A percentile compares a stretch with the other conserved stretches of the same genome.
Evolutionary conservation across 2,797 vertebrate genomes (phyloP).

Genomic region (Cynopterus sphinx): DNA sequence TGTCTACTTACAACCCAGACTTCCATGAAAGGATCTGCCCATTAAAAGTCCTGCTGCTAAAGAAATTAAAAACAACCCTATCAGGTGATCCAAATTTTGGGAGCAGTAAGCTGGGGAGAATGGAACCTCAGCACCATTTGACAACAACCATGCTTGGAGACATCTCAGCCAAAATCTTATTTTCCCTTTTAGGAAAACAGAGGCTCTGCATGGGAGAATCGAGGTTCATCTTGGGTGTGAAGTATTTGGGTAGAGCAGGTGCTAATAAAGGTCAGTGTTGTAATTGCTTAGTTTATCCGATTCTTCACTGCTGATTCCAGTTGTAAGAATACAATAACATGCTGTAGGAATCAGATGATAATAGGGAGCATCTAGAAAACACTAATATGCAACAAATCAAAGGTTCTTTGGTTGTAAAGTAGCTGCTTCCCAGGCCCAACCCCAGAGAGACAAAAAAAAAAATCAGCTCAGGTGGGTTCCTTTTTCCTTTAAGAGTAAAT

Average conservation of each 20-base stretch:
- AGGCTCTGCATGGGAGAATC: not conserved
- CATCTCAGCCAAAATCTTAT: not conserved
- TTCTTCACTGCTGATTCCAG: not conserved
- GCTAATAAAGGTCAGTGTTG: not conserved
- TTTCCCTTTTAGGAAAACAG: not conserved
- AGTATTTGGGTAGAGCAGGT: not conserved
- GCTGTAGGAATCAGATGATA: not conserved
- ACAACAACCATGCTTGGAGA: not conserved
- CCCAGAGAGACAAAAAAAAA: not conserved
- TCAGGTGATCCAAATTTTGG: not conserved
- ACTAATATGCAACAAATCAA: not conserved
- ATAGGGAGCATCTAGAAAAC: not conserved
- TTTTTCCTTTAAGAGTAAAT: not conserved
- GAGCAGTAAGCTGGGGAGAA: not conserved
- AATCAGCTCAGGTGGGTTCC: not conserved
- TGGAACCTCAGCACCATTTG: not conserved
- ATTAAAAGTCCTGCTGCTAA: not conserved
- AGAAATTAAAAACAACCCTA: not conserved
- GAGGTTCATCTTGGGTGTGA: not conserved
- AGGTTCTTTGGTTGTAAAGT: not conserved
- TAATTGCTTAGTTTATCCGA: not conserved
- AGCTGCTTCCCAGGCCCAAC: not conserved
- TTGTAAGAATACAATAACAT: not conserved
- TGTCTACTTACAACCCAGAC: not conserved
- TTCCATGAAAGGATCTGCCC: not conserved